Evolutionary conservation across 2,113 vertebrate genomes (phyloP), one percentile per base, ranked within the genome.

Genomic region (Candoia aspera): DNA sequence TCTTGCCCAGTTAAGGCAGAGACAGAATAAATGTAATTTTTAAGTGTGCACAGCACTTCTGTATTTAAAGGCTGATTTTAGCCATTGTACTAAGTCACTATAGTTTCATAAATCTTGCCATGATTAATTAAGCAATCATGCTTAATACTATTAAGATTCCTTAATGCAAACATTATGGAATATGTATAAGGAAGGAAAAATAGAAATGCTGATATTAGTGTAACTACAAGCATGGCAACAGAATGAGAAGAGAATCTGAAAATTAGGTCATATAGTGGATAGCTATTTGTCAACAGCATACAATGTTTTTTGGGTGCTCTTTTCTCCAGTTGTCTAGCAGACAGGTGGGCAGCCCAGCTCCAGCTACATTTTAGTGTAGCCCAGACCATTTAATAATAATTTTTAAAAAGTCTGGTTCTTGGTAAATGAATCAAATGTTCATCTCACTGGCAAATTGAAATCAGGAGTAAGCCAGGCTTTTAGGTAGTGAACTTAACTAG

Each of bases 181-280:
- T 86, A 49, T 33, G 3, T n/a, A 46, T 42, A 84, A 90, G 6
- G 90, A 23, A 19, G 37, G 58, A 92, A 55, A 96, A 94, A 89
- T 3, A 93, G n/a, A 87, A 91, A 87, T 84, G 0, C 62, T 93
- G 29, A 79, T 19, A 88, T 86, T 95, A 94, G 87, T 46, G 88
- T 84, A 93, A 94, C 73, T 79, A 88, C 62, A 92, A 94, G 29
- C 3, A 42, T 57, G 93, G 91, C 58, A 95, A 73, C 94, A 88
- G 87, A 59, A 55, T 92, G 92, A 92, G 92, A 93, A 58, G 8
- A 88, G 94, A 95, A 91, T 53, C 86, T 55, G 91, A 29, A 94
- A 96, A 94, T 42, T 94, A 87, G 91, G 92, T 94, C 84, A 89
- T 90, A 93, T 58, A 4, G 64, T 91, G 91, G 54, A 87, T 3